These are phyloP conservation scores for Drosophila anomalata DNA, from an alignment of 2,888 invertebrate species.

Conservation along the genomic window DNA sequence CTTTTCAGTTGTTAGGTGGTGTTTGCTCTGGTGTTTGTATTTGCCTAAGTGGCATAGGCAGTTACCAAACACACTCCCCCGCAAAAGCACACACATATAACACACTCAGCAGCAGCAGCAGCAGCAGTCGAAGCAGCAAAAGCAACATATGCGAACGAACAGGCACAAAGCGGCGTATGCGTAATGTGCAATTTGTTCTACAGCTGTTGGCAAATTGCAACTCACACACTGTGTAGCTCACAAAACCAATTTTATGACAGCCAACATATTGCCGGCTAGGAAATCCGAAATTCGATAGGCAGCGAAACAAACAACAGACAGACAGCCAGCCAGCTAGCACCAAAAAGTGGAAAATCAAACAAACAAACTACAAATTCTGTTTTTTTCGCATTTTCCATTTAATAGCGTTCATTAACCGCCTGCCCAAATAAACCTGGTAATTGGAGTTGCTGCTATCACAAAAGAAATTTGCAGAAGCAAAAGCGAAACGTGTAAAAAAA, in stretches of 20 bases:
- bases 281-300: conserved; percentile 57
- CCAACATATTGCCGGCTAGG: conserved; percentile 57
- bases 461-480: conserved; percentile 35
- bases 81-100: not conserved
- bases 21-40: conserved; percentile 42
- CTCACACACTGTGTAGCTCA: conserved; percentile 39
- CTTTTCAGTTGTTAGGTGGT: conserved; percentile 49
- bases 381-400: conserved; percentile 40
- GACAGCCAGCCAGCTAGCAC: not conserved
- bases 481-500: conserved; percentile 27
- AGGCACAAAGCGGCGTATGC: conserved; percentile 65
- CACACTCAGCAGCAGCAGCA: conserved; percentile 20
- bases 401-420: conserved; percentile 67
- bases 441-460: conserved; percentile 41
- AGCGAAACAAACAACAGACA: conserved; percentile 34
- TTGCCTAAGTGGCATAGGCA: conserved; percentile 39
- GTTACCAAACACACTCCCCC: conserved; percentile 13
- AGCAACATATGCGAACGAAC: conserved; percentile 29
- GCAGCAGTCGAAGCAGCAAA: conserved; percentile 1
- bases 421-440: conserved; percentile 49
- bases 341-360: conserved; percentile 32
- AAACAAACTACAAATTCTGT: conserved; percentile 20
- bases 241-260: conserved; percentile 51
- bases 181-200: conserved; percentile 74
- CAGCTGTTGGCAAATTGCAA: conserved; percentile 71